Evolutionary conservation across 2,888 invertebrate genomes (phyloP).

Genomic region (Drosophila borborema): DNA sequence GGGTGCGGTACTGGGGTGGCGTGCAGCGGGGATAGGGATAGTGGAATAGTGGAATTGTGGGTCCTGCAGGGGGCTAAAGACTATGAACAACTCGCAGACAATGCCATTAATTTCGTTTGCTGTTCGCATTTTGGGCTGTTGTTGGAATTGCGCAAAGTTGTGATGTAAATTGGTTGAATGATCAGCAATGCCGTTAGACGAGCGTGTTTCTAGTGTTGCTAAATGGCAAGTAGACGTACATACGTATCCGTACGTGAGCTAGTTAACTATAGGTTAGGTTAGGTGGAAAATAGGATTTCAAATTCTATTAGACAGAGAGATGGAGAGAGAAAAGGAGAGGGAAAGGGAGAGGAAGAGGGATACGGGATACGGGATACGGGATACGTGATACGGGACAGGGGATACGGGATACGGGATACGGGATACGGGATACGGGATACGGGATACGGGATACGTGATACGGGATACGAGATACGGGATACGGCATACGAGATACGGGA

Average conservation of each 20-base stretch:
- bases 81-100: conserved; percentile 8
- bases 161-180: conserved; percentile 16
- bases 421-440: too few species aligned
- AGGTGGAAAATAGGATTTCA: not conserved
- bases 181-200: conserved; percentile 15
- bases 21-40: not conserved
- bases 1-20: not conserved
- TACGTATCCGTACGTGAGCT: not conserved
- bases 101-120: conserved; percentile 29
- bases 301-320: not conserved
- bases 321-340: too few species aligned
- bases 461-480: too few species aligned
- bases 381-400: too few species aligned
- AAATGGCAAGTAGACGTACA: not conserved
- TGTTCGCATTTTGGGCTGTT: conserved; percentile 7
- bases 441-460: too few species aligned
- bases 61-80: not conserved
- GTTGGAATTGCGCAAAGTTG: conserved; percentile 22
- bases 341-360: too few species aligned
- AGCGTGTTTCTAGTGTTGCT: not conserved
- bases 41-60: not conserved
- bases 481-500: too few species aligned
- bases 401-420: too few species aligned
- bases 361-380: too few species aligned
- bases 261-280: not conserved